Conservation (phyloP, 2,797 vertebrate genomes). For the Alfaro cultratus region DNA sequence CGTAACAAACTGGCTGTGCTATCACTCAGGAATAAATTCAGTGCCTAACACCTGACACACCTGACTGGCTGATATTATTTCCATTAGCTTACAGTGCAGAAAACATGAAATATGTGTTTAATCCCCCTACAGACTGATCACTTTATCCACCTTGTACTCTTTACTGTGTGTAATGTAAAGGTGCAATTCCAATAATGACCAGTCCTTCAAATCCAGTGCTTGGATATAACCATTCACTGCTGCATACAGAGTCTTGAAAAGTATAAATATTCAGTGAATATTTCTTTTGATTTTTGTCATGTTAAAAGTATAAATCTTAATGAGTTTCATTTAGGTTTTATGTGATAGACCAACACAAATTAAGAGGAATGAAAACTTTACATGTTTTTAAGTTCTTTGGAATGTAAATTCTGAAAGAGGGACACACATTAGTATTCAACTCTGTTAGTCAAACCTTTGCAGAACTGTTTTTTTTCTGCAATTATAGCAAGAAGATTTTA, state of each 20-base stretch:
- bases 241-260: background rate
- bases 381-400: background rate
- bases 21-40: slow-evolving; percentile 33
- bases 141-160: slow-evolving; percentile 32
- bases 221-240: slow-evolving; percentile 23
- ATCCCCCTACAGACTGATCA: slow-evolving; percentile 44
- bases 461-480: background rate
- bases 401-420: background rate
- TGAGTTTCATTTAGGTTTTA: background rate
- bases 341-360: background rate
- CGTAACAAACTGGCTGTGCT: slow-evolving; percentile 30
- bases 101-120: slow-evolving; percentile 45
- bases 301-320: background rate
- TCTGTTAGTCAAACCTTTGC: background rate
- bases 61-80: slow-evolving; percentile 40
- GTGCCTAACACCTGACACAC: slow-evolving; percentile 17
- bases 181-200: slow-evolving; percentile 67
- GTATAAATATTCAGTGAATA: background rate
- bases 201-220: slow-evolving; percentile 42
- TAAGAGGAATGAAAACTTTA: background rate
- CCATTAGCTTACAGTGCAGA: slow-evolving; percentile 29
- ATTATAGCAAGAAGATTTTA: background rate
- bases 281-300: background rate
- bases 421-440: background rate
- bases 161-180: slow-evolving; percentile 52